Percentiles rank a stretch among this genome's conserved stretches.
Conservation (phyloP, 2,888 invertebrate species). For the Eupithecia vulgata region DNA sequence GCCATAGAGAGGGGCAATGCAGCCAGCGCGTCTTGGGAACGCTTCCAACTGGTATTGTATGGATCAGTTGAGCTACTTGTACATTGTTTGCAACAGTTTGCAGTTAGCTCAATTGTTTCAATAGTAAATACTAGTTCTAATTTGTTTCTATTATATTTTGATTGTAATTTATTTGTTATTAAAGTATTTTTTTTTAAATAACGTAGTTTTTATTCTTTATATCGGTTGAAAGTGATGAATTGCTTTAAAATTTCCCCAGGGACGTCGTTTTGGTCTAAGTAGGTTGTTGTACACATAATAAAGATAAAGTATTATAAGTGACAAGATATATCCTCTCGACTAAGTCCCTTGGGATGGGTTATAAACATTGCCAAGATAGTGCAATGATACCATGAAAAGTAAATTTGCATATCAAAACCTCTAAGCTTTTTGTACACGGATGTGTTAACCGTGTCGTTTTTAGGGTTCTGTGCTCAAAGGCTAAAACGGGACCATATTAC, state of each 20-base stretch:
- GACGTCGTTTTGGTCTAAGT: background rate
- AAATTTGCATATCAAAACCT: slow-evolving; percentile 27
- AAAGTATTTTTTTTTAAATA: background rate
- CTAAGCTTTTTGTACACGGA: slow-evolving; percentile 18
- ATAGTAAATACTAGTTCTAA: too few species aligned
- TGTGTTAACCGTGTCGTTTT: too few species aligned
- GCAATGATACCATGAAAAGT: slow-evolving; percentile 20
- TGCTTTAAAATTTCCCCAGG: background rate
- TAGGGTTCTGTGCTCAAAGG: too few species aligned
- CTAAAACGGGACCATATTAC: too few species aligned
- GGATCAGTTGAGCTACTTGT: too few species aligned
- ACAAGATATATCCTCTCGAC: slow-evolving; percentile 21
- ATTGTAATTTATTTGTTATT: too few species aligned
- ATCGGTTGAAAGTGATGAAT: background rate
- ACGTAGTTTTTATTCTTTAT: background rate
- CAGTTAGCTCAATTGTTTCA: too few species aligned
- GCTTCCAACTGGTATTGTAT: too few species aligned
- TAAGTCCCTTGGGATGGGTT: slow-evolving; percentile 15
- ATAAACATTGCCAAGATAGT: slow-evolving; percentile 20
- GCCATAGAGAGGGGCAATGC: too few species aligned
- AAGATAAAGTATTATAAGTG: background rate
- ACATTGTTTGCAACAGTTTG: too few species aligned
- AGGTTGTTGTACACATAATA: background rate
- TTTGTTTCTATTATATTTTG: too few species aligned
- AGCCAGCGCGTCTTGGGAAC: too few species aligned